Conservation (phyloP, 2,888 invertebrate species). For the Pecten maximus region DNA sequence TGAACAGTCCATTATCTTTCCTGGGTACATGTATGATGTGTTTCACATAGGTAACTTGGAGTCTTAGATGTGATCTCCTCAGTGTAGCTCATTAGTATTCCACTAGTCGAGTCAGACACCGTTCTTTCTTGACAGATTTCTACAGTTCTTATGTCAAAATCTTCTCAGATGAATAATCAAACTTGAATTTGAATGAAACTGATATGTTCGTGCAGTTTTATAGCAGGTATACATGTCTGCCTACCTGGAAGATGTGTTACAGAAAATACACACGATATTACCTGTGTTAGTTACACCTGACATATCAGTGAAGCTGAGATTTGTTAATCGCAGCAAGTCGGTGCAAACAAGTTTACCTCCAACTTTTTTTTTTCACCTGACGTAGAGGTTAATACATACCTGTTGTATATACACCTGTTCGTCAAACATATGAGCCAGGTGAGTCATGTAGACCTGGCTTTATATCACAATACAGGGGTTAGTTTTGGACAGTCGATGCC, state of each 20-base stretch:
- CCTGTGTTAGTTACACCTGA: neutral
- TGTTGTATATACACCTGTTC: constrained; percentile 31
- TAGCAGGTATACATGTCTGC: neutral
- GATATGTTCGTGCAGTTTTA: constrained; percentile 1
- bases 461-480: constrained; percentile 14
- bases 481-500: constrained; percentile 1
- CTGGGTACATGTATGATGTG: neutral
- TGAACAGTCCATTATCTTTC: neutral
- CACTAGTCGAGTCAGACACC: neutral
- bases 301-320: constrained; percentile 16
- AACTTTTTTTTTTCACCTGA: constrained; percentile 26
- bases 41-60: neutral
- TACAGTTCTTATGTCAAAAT: neutral
- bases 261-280: neutral
- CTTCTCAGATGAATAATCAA: constrained; percentile 28
- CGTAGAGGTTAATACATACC: neutral
- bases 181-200: constrained; percentile 13
- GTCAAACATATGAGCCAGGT: constrained; percentile 2
- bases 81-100: neutral
- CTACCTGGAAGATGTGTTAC: neutral
- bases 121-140: neutral
- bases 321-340: constrained; percentile 5
- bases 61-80: neutral
- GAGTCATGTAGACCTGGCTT: neutral
- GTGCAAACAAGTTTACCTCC: neutral